Evolutionary conservation across 2,888 invertebrate genomes (phyloP).

Genomic region (Ophioninae sp.): DNA sequence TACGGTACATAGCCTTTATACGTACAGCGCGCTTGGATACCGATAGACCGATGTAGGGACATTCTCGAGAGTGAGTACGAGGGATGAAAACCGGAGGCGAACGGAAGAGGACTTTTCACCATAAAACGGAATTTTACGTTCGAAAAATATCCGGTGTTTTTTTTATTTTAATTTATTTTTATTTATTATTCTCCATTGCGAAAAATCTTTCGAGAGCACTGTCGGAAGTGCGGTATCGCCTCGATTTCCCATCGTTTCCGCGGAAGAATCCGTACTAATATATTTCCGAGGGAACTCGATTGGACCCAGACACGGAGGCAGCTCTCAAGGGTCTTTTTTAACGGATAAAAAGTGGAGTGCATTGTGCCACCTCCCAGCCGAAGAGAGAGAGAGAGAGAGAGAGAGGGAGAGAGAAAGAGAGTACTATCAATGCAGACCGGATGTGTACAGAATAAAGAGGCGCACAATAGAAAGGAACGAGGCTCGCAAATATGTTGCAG

Average conservation of each 20-base stretch:
- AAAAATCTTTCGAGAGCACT: conserved; percentile 9
- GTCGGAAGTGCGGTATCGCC: background rate
- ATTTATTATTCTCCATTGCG: background rate
- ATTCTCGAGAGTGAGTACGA: conserved; percentile 3
- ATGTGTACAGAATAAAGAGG: conserved; percentile 14
- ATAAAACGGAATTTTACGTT: background rate
- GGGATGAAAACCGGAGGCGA: background rate
- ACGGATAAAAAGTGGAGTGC: conserved; percentile 29
- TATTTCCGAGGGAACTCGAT: conserved; percentile 74
- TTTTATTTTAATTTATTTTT: no score
- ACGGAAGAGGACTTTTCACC: conserved; percentile 10
- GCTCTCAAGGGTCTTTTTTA: conserved; percentile 15
- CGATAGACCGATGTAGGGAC: conserved; percentile 4
- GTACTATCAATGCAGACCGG: conserved; percentile 19
- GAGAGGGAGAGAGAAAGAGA: background rate
- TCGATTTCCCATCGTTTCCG: conserved; percentile 61
- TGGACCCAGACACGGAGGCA: conserved; percentile 63
- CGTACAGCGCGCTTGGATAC: background rate
- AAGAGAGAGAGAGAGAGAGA: background rate
- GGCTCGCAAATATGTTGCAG: conserved; percentile 29
- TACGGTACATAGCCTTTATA: background rate
- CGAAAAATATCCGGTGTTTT: background rate
- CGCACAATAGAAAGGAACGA: conserved; percentile 4
- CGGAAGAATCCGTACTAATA: conserved; percentile 73
- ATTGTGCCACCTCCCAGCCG: conserved; percentile 18